Evolutionary conservation across 1,140 invertebrate genomes (phyloP), one percentile per base, ranked within the genome.

Genomic region (Callitettix versicolor): DNA sequence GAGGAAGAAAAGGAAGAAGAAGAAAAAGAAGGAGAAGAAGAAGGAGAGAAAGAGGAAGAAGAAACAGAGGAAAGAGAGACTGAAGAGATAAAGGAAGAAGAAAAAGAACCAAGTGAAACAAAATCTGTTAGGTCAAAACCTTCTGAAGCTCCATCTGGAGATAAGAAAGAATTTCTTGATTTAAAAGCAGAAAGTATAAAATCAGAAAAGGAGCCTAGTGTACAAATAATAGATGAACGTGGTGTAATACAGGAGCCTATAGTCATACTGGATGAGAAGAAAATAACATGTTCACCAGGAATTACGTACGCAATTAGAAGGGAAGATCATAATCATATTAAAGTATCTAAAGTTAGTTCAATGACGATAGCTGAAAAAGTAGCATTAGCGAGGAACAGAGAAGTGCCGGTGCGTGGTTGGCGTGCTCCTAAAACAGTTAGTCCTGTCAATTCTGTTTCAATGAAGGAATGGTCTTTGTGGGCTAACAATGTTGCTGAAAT

Each of bases 291-390:
- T 7, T 4, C 46, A 26, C 15, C 46, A 49, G 46, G 22, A 2
- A 26, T 15, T 11, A 44, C 22, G 12, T 15, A 7, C 12, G 15
- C 42, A 9, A 22, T 30, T 7, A 49, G 22, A 12, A 49, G 21
- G 14, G 46, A 3, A 18, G 46, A 30, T n/a, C 21, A 22, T 2
- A 49, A 22, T 34, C 7, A 49, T 14, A 26, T 3, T 5, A 3
- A 49, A 49, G 46, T 49, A n/a, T 11, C 22, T 11, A 49, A 49
- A 49, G 7, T 49, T n/a, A 49, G 46, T 49, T 49, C 46, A 12
- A 24, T 26, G 4, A 49, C 21, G 2, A 26, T 49, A 4, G 46
- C 46, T 30, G 24, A 24, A 17, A 49, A 30, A 15, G 24, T 49
- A 14, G 46, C 46, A 3, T 22, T 30, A 5, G 24, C 18, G 5